phyloP scores from a whole-genome alignment of 1,140 invertebrate species.

The Drosophila sp. region DNA sequence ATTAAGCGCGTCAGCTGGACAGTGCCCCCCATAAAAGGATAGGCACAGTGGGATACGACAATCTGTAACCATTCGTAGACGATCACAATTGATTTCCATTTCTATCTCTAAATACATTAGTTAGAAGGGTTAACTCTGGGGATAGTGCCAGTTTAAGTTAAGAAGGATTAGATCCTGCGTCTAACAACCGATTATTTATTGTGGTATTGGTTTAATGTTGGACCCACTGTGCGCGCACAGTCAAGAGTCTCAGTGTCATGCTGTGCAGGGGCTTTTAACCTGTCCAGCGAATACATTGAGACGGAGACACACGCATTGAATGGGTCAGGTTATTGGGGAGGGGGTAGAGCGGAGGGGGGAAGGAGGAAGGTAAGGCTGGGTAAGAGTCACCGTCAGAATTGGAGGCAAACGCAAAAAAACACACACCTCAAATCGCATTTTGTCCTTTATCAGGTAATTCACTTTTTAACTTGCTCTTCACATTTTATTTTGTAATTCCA shows the following conservation, averaged over 20 bases:
- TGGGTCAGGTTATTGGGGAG: conserved; percentile 15
- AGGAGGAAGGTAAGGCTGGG: neutral
- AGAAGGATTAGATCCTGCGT: too few relatives aligned
- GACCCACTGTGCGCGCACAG: conserved; percentile 42
- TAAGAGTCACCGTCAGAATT: neutral
- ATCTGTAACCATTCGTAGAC: neutral
- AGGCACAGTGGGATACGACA: conserved; percentile 46
- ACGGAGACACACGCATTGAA: conserved; percentile 19
- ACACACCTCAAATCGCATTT: conserved; percentile 79
- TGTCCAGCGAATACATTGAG: conserved; percentile 30
- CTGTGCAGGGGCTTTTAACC: conserved; percentile 55
- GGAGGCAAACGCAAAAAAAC: conserved; percentile 16
- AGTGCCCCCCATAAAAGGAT: conserved; percentile 42
- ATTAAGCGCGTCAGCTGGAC: conserved; percentile 78
- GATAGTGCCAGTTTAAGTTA: too few relatives aligned
- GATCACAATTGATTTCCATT: too few relatives aligned
- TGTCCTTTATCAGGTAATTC: conserved; percentile 81
- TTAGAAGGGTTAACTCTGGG: too few relatives aligned
- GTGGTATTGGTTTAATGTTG: neutral
- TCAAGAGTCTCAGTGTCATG: conserved; percentile 42
- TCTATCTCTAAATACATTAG: too few relatives aligned
- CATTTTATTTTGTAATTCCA: conserved; percentile 77
- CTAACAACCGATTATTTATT: too few relatives aligned
- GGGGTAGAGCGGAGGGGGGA: neutral
- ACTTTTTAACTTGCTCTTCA: conserved; percentile 79